Evolutionary conservation across 2,888 invertebrate species (phyloP).

Genomic region (Calameuta idolon): DNA sequence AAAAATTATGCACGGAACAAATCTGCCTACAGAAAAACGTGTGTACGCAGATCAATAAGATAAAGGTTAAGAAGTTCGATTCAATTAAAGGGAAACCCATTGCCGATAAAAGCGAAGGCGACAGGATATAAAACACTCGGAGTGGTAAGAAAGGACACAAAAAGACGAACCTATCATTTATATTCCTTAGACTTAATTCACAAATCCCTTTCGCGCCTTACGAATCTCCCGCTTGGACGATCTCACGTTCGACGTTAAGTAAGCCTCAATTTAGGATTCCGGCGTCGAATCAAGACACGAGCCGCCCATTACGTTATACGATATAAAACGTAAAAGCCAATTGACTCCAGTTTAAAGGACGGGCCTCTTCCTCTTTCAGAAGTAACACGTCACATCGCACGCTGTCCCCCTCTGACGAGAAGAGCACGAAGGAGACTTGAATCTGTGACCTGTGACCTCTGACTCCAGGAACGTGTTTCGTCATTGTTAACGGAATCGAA

Average conservation of each 20-base stretch:
- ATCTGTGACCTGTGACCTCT: not conserved
- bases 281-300: not conserved
- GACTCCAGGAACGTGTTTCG: not conserved
- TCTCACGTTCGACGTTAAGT: slow-evolving; percentile 13
- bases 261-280: slow-evolving; percentile 13
- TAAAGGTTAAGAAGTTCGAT: not conserved
- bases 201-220: slow-evolving; percentile 3
- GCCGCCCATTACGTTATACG: not conserved
- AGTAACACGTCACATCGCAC: not conserved
- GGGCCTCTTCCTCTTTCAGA: not conserved
- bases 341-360: slow-evolving; percentile 5
- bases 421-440: not conserved
- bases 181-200: slow-evolving; percentile 23
- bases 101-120: not conserved
- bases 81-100: not conserved
- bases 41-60: not conserved
- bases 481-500: not conserved
- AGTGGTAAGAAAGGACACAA: not conserved
- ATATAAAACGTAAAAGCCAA: slow-evolving; percentile 4
- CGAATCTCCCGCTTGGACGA: not conserved
- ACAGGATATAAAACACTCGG: not conserved
- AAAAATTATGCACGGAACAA: not conserved
- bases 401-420: not conserved
- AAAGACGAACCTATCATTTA: slow-evolving; percentile 14
- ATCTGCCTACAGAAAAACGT: not conserved